A percentile compares a stretch with the other conserved stretches of the same genome.
Conservation (phyloP, 1,140 invertebrate species). For the Drosophila parabipectinata region DNA sequence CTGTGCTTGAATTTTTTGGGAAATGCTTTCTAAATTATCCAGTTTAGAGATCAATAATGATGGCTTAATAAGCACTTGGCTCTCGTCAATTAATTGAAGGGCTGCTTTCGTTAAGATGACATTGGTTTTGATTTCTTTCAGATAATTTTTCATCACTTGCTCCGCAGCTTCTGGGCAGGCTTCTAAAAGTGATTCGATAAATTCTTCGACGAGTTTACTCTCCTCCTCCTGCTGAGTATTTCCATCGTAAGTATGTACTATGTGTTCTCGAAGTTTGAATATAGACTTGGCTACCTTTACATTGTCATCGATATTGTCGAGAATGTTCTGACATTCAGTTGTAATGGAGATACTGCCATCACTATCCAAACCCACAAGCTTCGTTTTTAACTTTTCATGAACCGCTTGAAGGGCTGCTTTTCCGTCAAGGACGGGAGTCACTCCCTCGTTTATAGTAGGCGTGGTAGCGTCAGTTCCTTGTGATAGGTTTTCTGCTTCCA, state of each 20-base stretch:
- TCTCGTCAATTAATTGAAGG: conserved; percentile 52
- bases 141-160: conserved; percentile 42
- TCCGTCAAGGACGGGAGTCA: background rate
- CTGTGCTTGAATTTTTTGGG: conserved; percentile 38
- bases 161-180: conserved; percentile 40
- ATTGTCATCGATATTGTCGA: conserved; percentile 40
- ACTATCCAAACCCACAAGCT: conserved; percentile 7
- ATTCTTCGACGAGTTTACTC: conserved; percentile 43
- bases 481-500: background rate
- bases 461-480: background rate
- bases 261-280: conserved; percentile 71
- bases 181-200: conserved; percentile 57
- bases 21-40: conserved; percentile 52
- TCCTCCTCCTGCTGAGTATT: conserved; percentile 27
- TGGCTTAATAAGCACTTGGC: conserved; percentile 52
- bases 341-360: conserved; percentile 17
- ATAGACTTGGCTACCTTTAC: conserved; percentile 55
- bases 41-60: conserved; percentile 61
- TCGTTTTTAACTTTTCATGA: conserved; percentile 3
- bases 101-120: conserved; percentile 57
- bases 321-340: conserved; percentile 30
- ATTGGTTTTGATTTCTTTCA: conserved; percentile 57
- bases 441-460: background rate
- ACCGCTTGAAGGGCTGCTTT: conserved; percentile 3
- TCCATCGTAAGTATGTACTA: conserved; percentile 76